Base-by-base conservation (phyloP, 2,797 vertebrate genomes). In the Alcedo quadribrachys region DNA sequence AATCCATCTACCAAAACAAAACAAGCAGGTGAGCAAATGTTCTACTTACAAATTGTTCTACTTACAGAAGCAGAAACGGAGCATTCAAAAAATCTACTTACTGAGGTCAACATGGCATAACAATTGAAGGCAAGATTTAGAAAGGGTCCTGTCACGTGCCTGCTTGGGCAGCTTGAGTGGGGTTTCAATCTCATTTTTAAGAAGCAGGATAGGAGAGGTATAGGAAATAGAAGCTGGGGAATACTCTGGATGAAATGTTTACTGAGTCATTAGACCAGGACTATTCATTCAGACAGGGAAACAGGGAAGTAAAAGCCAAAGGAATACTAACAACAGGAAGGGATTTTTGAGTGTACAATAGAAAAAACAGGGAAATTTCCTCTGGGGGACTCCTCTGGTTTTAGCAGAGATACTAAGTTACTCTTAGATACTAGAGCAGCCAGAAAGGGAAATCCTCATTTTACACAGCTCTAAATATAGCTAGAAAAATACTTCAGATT, bases 361-460 rank as follows among this genome's bases (percentile, higher is more conserved):
- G 76, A 62, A 68, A 89, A 86, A 80, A n/a, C 10, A 19, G 30
- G 66, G 63, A 93, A 85, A 92, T 90, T 87, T 89, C 79, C 84
- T 83, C 81, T 42, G n/a, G 65, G 85, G 85, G 9, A 81, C 60
- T 93, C 82, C 90, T 85, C 63, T 85, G 62, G 5, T 94, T 87
- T 87, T 75, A 94, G 75, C 50, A 65, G 84, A 60, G 42, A 78
- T 85, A 80, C 81, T 75, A 75, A 83, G 84, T 89, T 94, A 89
- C 88, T 69, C 18, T 58, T 63, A 19, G 78, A 92, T 37, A 80
- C 30, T 37, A 45, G 28, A 57, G 43, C 37, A 32, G 86, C 81
- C 76, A 85, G 70, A 88, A 90, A 90, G 92, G 93, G 86, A 87
- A 94, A 90, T 78, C 93, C 84, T 62, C 78, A 43, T 42, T 89